phyloP scores from a whole-genome alignment of 2,113 vertebrate species.

The Empidonax alnorum region DNA sequence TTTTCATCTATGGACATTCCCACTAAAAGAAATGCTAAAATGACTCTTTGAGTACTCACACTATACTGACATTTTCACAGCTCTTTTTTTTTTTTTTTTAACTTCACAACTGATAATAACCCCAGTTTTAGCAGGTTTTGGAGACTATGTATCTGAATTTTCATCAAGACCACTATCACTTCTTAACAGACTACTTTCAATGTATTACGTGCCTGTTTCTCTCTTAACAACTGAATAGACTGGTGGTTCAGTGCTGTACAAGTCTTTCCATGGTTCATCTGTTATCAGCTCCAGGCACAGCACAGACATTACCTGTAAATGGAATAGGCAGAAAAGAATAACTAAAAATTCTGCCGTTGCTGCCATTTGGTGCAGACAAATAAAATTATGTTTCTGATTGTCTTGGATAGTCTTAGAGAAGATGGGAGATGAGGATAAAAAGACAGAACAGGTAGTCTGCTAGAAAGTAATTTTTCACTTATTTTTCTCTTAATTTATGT shows the following conservation, averaged over 20 bases:
- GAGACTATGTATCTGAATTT: background rate
- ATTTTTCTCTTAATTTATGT: background rate
- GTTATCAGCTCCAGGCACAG: background rate
- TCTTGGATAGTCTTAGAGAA: background rate
- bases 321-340: background rate
- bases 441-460: background rate
- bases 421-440: background rate
- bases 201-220: background rate
- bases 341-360: background rate
- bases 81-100: background rate
- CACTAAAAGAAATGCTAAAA: background rate
- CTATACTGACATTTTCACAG: background rate
- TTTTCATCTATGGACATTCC: background rate
- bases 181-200: slow-evolving; percentile 1
- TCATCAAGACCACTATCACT: background rate
- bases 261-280: background rate
- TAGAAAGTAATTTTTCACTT: background rate
- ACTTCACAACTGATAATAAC: background rate
- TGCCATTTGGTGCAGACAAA: slow-evolving; percentile 16
- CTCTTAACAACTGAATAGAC: background rate
- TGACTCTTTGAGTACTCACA: background rate
- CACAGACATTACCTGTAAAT: background rate
- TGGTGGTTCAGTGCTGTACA: background rate
- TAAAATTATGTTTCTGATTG: slow-evolving; percentile 35
- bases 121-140: background rate